phyloP scores from a whole-genome alignment of 2,113 vertebrate genomes.

The Donacobius atricapilla region DNA sequence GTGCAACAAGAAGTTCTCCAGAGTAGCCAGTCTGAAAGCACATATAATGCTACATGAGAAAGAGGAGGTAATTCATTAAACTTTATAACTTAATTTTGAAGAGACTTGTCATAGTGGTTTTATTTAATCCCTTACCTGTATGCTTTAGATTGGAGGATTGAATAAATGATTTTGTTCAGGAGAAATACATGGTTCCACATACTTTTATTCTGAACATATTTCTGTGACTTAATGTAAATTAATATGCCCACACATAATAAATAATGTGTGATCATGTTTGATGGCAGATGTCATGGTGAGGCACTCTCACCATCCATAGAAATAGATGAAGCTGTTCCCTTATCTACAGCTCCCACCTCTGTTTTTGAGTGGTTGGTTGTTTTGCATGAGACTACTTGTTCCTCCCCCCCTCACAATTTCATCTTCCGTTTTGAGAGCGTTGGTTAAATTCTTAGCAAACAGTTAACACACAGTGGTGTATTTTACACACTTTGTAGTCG shows the following conservation, averaged over 20 bases:
- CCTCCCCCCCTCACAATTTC: not conserved
- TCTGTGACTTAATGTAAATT: not conserved
- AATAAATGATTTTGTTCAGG: not conserved
- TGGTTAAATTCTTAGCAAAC: not conserved
- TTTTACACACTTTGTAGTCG: not conserved
- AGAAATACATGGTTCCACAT: not conserved
- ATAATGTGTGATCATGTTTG: not conserved
- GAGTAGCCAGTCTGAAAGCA: conserved; percentile 95
- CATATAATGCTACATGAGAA: conserved; percentile 97
- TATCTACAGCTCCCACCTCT: not conserved
- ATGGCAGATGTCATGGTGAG: not conserved
- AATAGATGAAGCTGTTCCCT: not conserved
- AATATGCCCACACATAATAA: not conserved
- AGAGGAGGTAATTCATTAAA: conserved; percentile 84
- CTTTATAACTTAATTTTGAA: not conserved
- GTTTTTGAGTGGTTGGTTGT: not conserved
- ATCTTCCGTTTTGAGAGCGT: not conserved
- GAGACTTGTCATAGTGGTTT: not conserved
- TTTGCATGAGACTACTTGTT: not conserved
- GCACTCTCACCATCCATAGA: not conserved
- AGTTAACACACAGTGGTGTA: not conserved
- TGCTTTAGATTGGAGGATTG: not conserved
- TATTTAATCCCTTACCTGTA: not conserved
- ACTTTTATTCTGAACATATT: not conserved
- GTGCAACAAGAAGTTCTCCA: conserved; percentile 93